phyloP scores from a whole-genome alignment of 2,797 vertebrate species.

The Poecilia gillii region DNA sequence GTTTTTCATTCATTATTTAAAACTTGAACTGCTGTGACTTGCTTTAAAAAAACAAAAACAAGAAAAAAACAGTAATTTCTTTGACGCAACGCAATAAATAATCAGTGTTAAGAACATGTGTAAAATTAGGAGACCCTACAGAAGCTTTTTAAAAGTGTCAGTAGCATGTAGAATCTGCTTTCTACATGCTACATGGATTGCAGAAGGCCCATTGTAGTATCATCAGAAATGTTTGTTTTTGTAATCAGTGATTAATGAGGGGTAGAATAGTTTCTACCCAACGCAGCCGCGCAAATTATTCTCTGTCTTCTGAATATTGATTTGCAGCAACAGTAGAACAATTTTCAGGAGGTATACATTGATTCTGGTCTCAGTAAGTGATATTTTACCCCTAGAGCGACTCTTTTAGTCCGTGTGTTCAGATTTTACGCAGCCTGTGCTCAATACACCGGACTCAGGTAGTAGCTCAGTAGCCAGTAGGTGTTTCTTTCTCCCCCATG shows the following conservation, averaged over 20 bases:
- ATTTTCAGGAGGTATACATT: not conserved
- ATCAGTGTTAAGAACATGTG: not conserved
- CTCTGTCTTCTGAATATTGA: not conserved
- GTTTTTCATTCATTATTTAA: not conserved
- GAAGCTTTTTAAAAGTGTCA: not conserved
- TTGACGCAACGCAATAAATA: not conserved
- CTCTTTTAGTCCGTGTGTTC: not conserved
- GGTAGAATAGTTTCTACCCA: not conserved
- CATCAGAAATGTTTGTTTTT: not conserved
- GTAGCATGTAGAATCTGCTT: too few species aligned
- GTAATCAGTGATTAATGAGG: not conserved
- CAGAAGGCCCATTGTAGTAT: not conserved
- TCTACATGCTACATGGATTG: too few species aligned
- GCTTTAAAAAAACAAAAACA: too few species aligned
- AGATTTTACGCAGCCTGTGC: not conserved
- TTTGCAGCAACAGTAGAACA: not conserved
- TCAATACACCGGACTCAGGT: not conserved
- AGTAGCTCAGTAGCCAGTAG: not conserved
- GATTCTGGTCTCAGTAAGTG: not conserved
- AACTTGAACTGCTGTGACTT: not conserved
- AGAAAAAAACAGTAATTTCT: too few species aligned
- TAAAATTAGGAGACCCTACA: not conserved
- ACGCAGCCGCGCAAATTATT: not conserved
- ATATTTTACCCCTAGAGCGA: not conserved
- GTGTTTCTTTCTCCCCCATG: slow-evolving; percentile 30